Percentiles rank a stretch among this genome's conserved stretches.
These are phyloP conservation scores for Agriopis leucophaearia DNA, from an alignment of 2,888 invertebrate species.

Conservation along the genomic window DNA sequence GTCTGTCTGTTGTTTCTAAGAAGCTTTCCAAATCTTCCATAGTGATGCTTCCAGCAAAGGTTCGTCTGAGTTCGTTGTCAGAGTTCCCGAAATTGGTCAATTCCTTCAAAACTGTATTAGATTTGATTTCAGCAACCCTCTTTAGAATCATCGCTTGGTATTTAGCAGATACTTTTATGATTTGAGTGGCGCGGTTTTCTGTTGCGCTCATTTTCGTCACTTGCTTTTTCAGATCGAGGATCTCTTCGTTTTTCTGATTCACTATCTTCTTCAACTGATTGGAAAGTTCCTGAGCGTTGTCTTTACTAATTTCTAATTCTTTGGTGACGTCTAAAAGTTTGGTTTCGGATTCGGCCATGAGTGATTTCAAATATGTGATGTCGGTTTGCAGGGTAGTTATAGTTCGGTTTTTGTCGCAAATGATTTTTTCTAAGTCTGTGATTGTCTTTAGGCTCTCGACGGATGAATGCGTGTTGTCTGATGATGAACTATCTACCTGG, in stretches of 20 bases:
- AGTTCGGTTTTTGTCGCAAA: conserved; percentile 76
- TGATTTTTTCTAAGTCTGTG: conserved; percentile 76
- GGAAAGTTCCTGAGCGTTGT: conserved; percentile 74
- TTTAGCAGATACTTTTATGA: conserved; percentile 79
- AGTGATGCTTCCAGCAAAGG: conserved; percentile 71
- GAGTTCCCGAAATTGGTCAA: conserved; percentile 76
- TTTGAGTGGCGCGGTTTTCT: conserved; percentile 77
- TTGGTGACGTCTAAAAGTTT: conserved; percentile 74
- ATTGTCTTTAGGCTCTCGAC: conserved; percentile 76
- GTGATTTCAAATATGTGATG: conserved; percentile 70
- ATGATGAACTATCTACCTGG: conserved; percentile 77
- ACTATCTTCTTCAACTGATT: conserved; percentile 77
- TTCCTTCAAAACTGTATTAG: conserved; percentile 76
- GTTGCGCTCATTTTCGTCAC: conserved; percentile 73
- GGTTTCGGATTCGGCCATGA: conserved; percentile 77
- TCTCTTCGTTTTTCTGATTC: conserved; percentile 78
- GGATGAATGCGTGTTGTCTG: conserved; percentile 73
- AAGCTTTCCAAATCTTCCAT: conserved; percentile 82
- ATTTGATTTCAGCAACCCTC: conserved; percentile 78
- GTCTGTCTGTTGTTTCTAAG: conserved; percentile 78
- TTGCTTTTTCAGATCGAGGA: conserved; percentile 76
- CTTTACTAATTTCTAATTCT: conserved; percentile 72
- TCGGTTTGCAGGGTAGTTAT: conserved; percentile 76
- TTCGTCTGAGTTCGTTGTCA: conserved; percentile 70
- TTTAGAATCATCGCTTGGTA: conserved; percentile 80